These are phyloP conservation scores for Sphaeramia orbicularis DNA, from an alignment of 2,797 vertebrate genomes.

Conservation along the genomic window DNA sequence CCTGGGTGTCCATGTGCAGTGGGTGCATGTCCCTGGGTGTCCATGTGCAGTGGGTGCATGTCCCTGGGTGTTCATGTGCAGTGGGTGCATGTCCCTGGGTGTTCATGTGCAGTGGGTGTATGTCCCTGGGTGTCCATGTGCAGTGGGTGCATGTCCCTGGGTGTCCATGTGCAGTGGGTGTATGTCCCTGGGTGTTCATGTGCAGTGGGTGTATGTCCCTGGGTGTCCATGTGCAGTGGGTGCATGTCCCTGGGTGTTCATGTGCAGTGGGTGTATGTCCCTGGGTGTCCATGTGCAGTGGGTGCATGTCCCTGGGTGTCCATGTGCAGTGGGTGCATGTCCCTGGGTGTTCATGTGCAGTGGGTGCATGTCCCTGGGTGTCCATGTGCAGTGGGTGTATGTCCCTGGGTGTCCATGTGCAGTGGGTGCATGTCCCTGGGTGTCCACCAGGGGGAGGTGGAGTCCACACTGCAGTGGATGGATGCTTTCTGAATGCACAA, in stretches of 20 bases:
- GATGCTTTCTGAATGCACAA: slow-evolving; percentile 66
- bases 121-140: slow-evolving; percentile 27
- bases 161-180: slow-evolving; percentile 43
- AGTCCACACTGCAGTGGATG: slow-evolving; percentile 60
- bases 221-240: slow-evolving; percentile 34
- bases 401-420: slow-evolving; percentile 30
- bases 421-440: slow-evolving; percentile 20
- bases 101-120: slow-evolving; percentile 40
- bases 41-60: slow-evolving; percentile 38
- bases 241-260: slow-evolving; percentile 35
- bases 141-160: slow-evolving; percentile 19
- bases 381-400: slow-evolving; percentile 41
- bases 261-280: slow-evolving; percentile 28
- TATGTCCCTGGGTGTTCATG: slow-evolving; percentile 24
- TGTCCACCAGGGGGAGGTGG: slow-evolving; percentile 75
- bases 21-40: slow-evolving; percentile 25
- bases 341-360: slow-evolving; percentile 34
- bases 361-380: slow-evolving; percentile 22
- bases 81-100: slow-evolving; percentile 23
- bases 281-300: slow-evolving; percentile 35
- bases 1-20: slow-evolving; percentile 34
- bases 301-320: slow-evolving; percentile 31
- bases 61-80: slow-evolving; percentile 33
- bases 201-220: slow-evolving; percentile 26
- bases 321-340: slow-evolving; percentile 35